Base-by-base conservation (phyloP, 2,888 invertebrate species). In the Parelbella ahira region DNA sequence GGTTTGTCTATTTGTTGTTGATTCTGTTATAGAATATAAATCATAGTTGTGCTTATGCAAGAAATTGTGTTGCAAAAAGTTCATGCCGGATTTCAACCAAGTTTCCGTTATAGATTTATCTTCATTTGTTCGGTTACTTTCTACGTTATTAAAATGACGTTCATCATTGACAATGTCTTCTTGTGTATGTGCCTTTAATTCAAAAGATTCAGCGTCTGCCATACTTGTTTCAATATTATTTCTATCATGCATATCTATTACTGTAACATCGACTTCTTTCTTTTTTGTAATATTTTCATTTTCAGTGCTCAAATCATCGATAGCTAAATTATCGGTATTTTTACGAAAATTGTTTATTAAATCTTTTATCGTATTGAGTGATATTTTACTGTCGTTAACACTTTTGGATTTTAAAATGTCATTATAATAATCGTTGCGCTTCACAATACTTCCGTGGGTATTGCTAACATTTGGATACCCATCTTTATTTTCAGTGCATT, bases 231-330 rank as follows among this genome's bases (percentile, higher is more conserved):
- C n/a, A n/a, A 9, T 1, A 8, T 23, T 33, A 6, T 39, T 28
- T 19, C 7, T 33, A 4, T 18, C 20, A 4, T 37, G 30, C 6
- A 44, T 21, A 34, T 47, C 25, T 28, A 37, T 44, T 5, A 37
- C 5, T n/a, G 36, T 43, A 3, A 47, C 13, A 30, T 48, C 27
- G 6, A 38, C 1, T 4, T 25, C 21, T 33, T 48, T 38, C 4
- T 25, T 23, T 0, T 9, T 24, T 2, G 3, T 6, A 24, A 9
- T 13, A 8, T 24, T 34, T 9, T 24, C 10, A 24, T 3, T 15
- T 15, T 1, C 5, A 2, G 13, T 5, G 6, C 15, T 23, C 4
- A 9, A 13, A 24, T 24, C 24, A 8, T 28, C 5, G 7, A 1
- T 2, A 3, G 11, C 6, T 3, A 12, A n/a, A 19, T 25, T 10